phyloP scores from a whole-genome alignment of 2,888 invertebrate genomes.

The Ellobium chinense region DNA sequence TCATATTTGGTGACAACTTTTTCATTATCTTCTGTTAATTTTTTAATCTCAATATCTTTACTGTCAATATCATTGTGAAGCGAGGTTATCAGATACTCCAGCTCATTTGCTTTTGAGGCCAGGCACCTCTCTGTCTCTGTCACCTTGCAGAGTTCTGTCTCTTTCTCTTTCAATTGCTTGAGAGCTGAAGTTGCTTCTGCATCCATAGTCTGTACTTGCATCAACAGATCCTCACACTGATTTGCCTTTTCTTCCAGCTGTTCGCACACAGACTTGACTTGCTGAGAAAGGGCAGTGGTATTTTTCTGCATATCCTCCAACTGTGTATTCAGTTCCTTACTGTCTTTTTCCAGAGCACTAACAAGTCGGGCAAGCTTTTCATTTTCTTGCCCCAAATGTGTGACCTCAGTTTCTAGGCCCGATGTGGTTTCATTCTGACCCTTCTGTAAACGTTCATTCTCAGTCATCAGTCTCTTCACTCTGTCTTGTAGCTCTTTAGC shows the following conservation, averaged over 20 bases:
- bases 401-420: not conserved
- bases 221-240: slow-evolving; percentile 4
- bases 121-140: not conserved
- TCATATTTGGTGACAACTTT: not conserved
- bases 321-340: slow-evolving; percentile 10
- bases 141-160: not conserved
- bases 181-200: not conserved
- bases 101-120: not conserved
- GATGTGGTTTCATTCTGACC: not conserved
- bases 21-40: not conserved
- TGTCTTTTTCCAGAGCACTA: not conserved
- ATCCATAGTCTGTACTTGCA: not conserved
- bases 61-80: not conserved
- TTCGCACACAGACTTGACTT: slow-evolving; percentile 11
- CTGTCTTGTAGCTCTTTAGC: not conserved
- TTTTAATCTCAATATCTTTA: not conserved
- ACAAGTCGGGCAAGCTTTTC: not conserved
- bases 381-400: not conserved
- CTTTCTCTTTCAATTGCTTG: not conserved
- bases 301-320: not conserved
- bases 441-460: not conserved
- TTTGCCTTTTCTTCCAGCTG: slow-evolving; percentile 12
- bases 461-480: not conserved
- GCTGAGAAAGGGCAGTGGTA: not conserved
- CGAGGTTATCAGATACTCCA: not conserved